Conservation (phyloP, 2,797 vertebrate species). For the Linurgus olivaceus region DNA sequence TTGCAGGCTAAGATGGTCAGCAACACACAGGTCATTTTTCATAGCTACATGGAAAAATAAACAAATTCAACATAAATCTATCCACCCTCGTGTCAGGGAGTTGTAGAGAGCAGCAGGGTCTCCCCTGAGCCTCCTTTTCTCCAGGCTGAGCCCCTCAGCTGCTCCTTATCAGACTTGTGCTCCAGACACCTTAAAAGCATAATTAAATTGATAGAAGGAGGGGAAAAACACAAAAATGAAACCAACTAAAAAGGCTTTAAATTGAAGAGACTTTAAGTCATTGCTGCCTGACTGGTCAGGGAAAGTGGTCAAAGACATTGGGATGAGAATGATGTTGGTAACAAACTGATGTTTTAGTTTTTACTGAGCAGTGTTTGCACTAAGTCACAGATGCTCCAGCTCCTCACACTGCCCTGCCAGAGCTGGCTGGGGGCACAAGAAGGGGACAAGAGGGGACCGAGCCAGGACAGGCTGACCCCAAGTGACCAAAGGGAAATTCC, state of each 20-base stretch:
- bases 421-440: background rate
- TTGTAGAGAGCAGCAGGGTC: background rate
- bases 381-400: background rate
- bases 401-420: background rate
- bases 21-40: background rate
- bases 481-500: background rate
- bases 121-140: background rate
- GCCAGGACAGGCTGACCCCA: background rate
- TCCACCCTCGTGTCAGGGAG: background rate
- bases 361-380: background rate
- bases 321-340: background rate
- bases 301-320: background rate
- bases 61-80: background rate
- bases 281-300: background rate
- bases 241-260: accelerated
- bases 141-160: background rate
- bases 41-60: background rate
- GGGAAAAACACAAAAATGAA: accelerated
- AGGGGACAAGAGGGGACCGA: background rate
- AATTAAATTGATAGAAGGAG: background rate
- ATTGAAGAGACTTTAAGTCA: background rate
- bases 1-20: background rate
- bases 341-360: background rate
- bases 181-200: background rate
- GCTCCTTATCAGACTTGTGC: background rate